phyloP scores from a whole-genome alignment of 2,888 invertebrate species.

The Drosophila parthenogenetica region DNA sequence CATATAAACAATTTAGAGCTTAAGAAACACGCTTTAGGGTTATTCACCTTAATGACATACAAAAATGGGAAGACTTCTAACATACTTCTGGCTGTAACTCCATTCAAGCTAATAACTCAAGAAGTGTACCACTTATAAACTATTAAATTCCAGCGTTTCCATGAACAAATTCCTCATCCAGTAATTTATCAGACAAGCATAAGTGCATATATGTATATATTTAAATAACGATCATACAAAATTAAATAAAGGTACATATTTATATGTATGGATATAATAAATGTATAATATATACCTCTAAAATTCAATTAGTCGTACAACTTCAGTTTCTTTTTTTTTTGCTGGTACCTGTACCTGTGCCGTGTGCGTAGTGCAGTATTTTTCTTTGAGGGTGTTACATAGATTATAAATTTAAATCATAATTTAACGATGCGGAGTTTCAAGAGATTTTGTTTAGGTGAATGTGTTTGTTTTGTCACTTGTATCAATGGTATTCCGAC shows the following conservation, averaged over 20 bases:
- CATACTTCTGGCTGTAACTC: neutral
- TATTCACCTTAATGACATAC: constrained; percentile 15
- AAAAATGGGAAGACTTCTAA: constrained; percentile 4
- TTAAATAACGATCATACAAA: constrained; percentile 63
- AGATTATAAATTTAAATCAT: constrained; percentile 45
- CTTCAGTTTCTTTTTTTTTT: constrained; percentile 28
- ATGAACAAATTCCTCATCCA: too few relatives aligned
- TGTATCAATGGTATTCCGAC: constrained; percentile 77
- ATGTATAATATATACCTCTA: constrained; percentile 30
- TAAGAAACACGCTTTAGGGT: constrained; percentile 7
- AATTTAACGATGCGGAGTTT: constrained; percentile 36
- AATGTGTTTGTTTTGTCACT: constrained; percentile 55
- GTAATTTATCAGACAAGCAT: constrained; percentile 37
- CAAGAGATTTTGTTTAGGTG: constrained; percentile 31
- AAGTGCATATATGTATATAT: constrained; percentile 64
- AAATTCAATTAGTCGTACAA: constrained; percentile 43
- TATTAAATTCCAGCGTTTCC: too few relatives aligned
- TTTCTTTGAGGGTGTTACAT: constrained; percentile 17
- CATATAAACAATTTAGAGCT: neutral
- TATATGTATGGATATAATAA: constrained; percentile 40
- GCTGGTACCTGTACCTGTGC: constrained; percentile 41
- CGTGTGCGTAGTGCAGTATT: constrained; percentile 20
- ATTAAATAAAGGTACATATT: constrained; percentile 16
- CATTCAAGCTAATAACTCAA: too few relatives aligned
- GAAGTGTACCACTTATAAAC: too few relatives aligned